Evolutionary conservation across 2,113 vertebrate species (phyloP).

Genomic region (Sebastes fasciatus): DNA sequence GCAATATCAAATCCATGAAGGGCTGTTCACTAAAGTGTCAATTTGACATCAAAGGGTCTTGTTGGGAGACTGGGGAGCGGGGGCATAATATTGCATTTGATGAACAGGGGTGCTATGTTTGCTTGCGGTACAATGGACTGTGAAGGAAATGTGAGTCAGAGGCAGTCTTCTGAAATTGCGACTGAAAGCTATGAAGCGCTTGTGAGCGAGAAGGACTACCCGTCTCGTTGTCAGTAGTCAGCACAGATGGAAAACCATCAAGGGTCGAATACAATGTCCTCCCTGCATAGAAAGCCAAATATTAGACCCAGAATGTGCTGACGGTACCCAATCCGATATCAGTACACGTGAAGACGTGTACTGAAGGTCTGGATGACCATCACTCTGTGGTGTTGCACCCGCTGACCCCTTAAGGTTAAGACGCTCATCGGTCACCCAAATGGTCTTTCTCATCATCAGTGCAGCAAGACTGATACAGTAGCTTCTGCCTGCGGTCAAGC

Average conservation of each 20-base stretch:
- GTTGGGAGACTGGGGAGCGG: conserved; percentile 65
- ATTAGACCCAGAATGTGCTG: conserved; percentile 46
- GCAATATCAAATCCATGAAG: conserved; percentile 82
- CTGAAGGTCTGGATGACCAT: conserved; percentile 42
- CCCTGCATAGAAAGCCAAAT: conserved; percentile 26
- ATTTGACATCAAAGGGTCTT: conserved; percentile 84
- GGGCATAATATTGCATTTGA: conserved; percentile 74
- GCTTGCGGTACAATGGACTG: conserved; percentile 55
- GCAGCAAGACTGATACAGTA: conserved; percentile 71
- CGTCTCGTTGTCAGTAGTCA: conserved; percentile 45
- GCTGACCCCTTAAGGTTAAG: conserved; percentile 73
- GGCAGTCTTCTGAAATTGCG: conserved; percentile 54
- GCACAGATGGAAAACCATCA: conserved; percentile 43
- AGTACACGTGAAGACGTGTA: background rate
- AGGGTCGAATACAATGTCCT: conserved; percentile 38
- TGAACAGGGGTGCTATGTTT: conserved; percentile 63
- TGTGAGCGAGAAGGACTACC: conserved; percentile 2
- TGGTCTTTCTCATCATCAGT: conserved; percentile 65
- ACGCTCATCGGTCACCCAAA: conserved; percentile 75
- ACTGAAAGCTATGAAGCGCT: conserved; percentile 37
- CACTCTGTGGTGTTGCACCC: conserved; percentile 32
- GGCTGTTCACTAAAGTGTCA: conserved; percentile 83
- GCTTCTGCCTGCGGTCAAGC: conserved; percentile 72
- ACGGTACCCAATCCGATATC: conserved; percentile 26
- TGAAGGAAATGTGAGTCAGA: conserved; percentile 45